phyloP scores from a whole-genome alignment of 2,113 vertebrate genomes.

The Sturnus vulgaris region DNA sequence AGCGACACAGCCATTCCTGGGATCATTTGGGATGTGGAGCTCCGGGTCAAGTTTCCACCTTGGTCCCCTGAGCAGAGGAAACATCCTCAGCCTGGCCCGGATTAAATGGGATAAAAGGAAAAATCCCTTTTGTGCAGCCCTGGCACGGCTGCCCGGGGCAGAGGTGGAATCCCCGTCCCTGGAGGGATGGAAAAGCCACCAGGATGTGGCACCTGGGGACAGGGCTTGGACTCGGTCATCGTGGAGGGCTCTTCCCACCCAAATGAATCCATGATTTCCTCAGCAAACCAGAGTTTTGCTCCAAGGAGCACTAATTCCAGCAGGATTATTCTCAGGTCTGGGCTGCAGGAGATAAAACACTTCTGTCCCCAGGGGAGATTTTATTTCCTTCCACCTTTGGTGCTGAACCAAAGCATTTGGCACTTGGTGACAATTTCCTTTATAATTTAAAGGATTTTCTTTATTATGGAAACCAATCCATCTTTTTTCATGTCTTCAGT shows the following conservation, averaged over 20 bases:
- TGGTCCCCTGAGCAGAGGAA: neutral
- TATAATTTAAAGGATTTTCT: neutral
- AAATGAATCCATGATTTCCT: neutral
- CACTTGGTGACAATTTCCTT: neutral
- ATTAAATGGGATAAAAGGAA: neutral
- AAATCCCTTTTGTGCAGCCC: neutral
- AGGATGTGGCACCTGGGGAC: neutral
- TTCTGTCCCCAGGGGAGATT: neutral
- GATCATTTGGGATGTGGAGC: neutral
- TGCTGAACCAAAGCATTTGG: neutral
- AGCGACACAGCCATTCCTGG: neutral
- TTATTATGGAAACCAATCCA: neutral
- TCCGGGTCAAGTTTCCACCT: neutral
- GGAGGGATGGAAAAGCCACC: neutral
- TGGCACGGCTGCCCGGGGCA: neutral
- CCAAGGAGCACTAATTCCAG: accelerated
- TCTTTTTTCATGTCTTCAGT: neutral
- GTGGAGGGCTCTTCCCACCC: neutral
- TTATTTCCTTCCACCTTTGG: neutral
- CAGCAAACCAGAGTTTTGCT: neutral
- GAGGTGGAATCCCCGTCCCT: neutral
- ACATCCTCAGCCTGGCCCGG: neutral
- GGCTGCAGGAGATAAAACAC: neutral
- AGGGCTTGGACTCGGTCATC: accelerated
- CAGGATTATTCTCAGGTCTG: neutral